These are phyloP conservation scores for Drosophila pachea DNA, from an alignment of 1,140 invertebrate genomes.

Conservation along the genomic window DNA sequence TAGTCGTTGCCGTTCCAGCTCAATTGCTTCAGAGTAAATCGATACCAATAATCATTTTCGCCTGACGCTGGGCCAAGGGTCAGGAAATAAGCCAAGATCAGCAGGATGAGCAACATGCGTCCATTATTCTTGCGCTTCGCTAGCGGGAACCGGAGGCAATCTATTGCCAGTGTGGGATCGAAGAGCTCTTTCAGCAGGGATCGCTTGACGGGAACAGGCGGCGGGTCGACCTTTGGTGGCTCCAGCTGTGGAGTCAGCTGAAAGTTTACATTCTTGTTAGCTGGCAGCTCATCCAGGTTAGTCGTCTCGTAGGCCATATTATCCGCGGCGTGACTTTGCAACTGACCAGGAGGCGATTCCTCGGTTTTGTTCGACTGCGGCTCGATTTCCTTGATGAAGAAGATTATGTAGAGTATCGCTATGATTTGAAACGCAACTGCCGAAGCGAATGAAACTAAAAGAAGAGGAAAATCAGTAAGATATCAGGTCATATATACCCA, in stretches of 20 bases:
- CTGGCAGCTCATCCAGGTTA: constrained; percentile 55
- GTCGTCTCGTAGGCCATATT: constrained; percentile 71
- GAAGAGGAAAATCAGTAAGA: background rate
- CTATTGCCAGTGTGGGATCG: constrained; percentile 71
- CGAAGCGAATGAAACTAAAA: constrained; percentile 66
- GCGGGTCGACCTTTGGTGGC: constrained; percentile 47
- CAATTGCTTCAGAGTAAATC: constrained; percentile 68
- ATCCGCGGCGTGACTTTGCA: constrained; percentile 48
- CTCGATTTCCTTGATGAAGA: constrained; percentile 73
- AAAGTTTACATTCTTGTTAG: constrained; percentile 68
- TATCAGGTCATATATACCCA: background rate
- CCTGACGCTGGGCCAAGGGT: constrained; percentile 66
- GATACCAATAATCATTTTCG: constrained; percentile 74
- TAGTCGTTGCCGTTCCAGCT: constrained; percentile 77
- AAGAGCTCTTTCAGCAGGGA: constrained; percentile 67
- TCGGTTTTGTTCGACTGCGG: constrained; percentile 18
- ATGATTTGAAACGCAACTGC: constrained; percentile 66
- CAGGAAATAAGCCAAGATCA: constrained; percentile 70
- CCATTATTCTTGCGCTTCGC: constrained; percentile 69
- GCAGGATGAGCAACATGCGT: constrained; percentile 59
- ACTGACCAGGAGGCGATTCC: constrained; percentile 27
- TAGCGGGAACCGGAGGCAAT: constrained; percentile 66
- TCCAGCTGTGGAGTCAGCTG: constrained; percentile 61
- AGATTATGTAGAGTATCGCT: constrained; percentile 72
- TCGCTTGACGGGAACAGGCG: constrained; percentile 26